Conservation (phyloP, 1,140 invertebrate species). For the Maniola jurtina region DNA sequence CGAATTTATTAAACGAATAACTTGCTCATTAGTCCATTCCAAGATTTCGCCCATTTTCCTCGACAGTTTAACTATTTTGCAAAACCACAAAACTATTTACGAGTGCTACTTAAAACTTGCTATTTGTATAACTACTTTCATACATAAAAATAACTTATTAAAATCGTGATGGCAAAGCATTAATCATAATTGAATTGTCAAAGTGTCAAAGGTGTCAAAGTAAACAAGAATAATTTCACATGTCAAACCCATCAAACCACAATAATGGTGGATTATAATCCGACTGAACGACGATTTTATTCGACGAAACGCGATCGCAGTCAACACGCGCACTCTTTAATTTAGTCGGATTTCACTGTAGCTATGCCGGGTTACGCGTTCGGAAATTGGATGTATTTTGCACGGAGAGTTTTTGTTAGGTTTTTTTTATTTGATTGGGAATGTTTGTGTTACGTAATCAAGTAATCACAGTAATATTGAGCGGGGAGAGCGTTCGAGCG, state of each 20-base stretch:
- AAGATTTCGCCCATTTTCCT: conserved; percentile 16
- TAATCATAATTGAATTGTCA: no score
- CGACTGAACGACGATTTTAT: neutral
- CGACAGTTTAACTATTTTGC: no score
- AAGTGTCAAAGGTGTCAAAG: no score
- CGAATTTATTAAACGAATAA: conserved; percentile 49
- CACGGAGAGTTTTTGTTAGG: neutral
- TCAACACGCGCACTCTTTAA: neutral
- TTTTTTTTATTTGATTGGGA: neutral
- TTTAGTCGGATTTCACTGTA: neutral
- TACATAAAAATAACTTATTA: no score
- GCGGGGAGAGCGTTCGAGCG: conserved; percentile 16
- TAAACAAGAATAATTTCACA: no score
- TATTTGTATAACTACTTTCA: no score
- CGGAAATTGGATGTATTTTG: neutral
- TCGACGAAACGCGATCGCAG: neutral
- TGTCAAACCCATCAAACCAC: neutral
- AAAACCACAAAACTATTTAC: no score
- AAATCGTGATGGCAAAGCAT: no score
- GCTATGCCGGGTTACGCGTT: neutral
- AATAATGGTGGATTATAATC: neutral
- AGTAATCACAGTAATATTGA: neutral
- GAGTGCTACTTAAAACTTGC: no score
- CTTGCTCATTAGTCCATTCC: conserved; percentile 57
- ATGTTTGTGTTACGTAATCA: neutral